Evolutionary conservation across 2,888 invertebrate species (phyloP).

Genomic region (Metalampra italica): DNA sequence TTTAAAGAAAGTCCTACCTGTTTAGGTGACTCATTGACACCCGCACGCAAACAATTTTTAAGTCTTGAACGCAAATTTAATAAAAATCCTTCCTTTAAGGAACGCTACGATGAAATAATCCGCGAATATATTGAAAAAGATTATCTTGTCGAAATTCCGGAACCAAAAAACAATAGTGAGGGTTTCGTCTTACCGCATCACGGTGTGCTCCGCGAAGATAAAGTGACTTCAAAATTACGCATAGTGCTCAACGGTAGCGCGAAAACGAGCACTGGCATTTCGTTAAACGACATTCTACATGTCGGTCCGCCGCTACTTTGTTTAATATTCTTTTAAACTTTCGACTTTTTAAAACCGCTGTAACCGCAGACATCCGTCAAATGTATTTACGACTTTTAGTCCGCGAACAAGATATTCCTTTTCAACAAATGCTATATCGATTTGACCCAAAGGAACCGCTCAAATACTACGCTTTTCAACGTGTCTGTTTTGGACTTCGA

Average conservation of each 20-base stretch:
- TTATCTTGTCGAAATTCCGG: conserved; percentile 2
- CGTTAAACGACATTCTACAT: not conserved
- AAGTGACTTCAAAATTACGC: not conserved
- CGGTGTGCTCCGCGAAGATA: not conserved
- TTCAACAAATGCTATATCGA: conserved; percentile 1
- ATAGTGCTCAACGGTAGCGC: not conserved
- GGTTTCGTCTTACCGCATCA: not conserved
- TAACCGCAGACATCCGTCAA: conserved; percentile 3
- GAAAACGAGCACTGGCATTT: not conserved
- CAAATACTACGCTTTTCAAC: not conserved
- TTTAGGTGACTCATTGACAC: not conserved
- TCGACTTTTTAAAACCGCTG: not conserved
- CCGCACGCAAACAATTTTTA: not conserved
- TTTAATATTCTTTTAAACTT: conserved; percentile 2
- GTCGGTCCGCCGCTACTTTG: conserved; percentile 1
- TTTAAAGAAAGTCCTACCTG: not conserved
- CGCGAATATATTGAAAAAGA: conserved; percentile 6
- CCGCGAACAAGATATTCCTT: not conserved
- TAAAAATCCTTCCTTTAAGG: not conserved
- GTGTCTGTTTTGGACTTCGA: conserved; percentile 3
- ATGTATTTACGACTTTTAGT: conserved; percentile 2
- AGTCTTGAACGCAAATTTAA: not conserved
- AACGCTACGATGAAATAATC: not conserved
- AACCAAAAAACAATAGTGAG: not conserved
- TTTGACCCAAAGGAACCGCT: not conserved